A percentile compares a stretch with the other conserved stretches of the same genome.
Evolutionary conservation across 2,888 invertebrate genomes (phyloP).

Genomic region (Odontocolon sp.): DNA sequence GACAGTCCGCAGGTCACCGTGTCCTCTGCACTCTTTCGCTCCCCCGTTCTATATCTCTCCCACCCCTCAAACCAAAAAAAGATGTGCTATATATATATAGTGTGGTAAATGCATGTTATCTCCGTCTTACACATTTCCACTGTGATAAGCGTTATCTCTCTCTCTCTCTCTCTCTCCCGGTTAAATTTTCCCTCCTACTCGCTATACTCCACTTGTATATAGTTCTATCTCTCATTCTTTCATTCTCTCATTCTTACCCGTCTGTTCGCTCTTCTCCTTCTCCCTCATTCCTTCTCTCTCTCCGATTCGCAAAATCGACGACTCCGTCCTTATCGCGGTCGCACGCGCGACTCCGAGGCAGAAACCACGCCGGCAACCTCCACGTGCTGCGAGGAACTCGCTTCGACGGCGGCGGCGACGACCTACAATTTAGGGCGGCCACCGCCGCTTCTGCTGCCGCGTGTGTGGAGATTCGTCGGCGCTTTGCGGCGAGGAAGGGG

Average conservation of each 20-base stretch:
- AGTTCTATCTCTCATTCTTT: conserved; percentile 19
- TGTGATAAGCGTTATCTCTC: neutral
- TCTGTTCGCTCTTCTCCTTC: conserved; percentile 17
- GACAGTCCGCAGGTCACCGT: conserved; percentile 68
- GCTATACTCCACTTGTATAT: conserved; percentile 23
- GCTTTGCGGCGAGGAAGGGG: neutral
- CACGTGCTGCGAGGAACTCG: conserved; percentile 75
- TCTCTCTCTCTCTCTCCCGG: neutral
- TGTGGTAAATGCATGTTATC: neutral
- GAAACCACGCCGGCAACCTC: conserved; percentile 78
- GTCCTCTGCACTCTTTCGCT: conserved; percentile 63
- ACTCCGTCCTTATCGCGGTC: conserved; percentile 54
- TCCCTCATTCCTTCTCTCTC: conserved; percentile 23
- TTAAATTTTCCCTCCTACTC: conserved; percentile 9
- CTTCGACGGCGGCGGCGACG: conserved; percentile 61
- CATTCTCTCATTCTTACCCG: conserved; percentile 46
- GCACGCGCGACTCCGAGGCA: conserved; percentile 67
- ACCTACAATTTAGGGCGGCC: conserved; percentile 77
- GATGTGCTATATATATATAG: conserved; percentile 3
- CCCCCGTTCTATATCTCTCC: neutral
- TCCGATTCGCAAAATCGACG: conserved; percentile 58
- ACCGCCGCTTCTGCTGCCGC: conserved; percentile 69
- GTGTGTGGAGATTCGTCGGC: conserved; percentile 49
- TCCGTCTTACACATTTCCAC: neutral
- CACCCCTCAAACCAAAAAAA: neutral